Evolutionary conservation across 2,113 vertebrate genomes (phyloP), one percentile per base, ranked within the genome.

Genomic region (Microtus montanus): DNA sequence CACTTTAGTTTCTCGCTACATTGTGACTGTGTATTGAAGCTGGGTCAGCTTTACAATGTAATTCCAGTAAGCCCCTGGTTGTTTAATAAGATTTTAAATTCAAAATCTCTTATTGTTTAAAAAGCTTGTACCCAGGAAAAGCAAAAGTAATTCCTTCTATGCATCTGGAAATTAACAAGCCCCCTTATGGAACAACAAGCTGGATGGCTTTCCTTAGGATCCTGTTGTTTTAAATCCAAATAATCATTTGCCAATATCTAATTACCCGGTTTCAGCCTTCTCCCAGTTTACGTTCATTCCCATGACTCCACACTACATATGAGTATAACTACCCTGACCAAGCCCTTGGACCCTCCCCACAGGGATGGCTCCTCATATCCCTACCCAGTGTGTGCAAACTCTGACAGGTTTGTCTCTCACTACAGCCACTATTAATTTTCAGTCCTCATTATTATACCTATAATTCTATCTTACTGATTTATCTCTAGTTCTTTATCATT

Each of bases 391-490:
- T 88, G 87, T 33, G 49, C 54, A 96, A 97, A 93, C 52, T 88
- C 5, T 91, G 87, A 77, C 75, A 92, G 90, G 38, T 94, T 97
- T 97, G 12, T 70, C 58, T 97, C 44, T 97, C 47, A 84, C 95
- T 93, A 52, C 20, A 71, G 95, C 41, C 83, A 92, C 79, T 93
- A 64, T 98, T 96, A 97, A 95, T 97, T 97, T 96, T 93, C 93
- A 92, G 92, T 96, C 97, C 95, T 97, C 96, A 96, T 97, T 97
- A 96, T 97, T 91, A 80, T 94, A 93, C 61, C 68, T 95, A 97
- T 96, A 95, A 98, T 98, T 98, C 96, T 92, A 90, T 97, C 95
- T 98, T 89, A 92, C 47, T 22, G 95, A 96, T 97, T 97, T 97
- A 97, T 95, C 95, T 97, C 95, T 94, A 95, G 74, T 92, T 96